These are phyloP conservation scores for Oreortyx pictus DNA, from an alignment of 2,797 vertebrate species.

Conservation along the genomic window DNA sequence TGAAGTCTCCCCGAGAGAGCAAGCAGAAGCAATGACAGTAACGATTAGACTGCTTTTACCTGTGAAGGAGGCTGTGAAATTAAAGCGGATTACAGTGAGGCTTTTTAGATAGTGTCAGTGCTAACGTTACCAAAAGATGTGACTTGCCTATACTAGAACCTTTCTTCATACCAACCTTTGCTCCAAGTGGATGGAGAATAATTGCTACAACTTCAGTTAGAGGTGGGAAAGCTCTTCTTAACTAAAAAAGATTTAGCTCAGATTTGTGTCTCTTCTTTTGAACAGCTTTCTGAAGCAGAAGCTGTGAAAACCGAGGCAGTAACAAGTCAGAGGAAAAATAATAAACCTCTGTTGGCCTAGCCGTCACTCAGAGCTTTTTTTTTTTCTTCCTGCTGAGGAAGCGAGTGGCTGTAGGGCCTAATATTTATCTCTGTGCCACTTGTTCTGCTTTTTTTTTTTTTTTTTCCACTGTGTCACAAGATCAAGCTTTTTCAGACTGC, in stretches of 20 bases:
- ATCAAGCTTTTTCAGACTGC: background rate
- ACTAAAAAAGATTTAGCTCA: background rate
- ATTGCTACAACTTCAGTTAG: background rate
- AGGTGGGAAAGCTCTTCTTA: background rate
- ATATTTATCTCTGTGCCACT: background rate
- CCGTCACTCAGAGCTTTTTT: background rate
- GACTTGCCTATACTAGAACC: background rate
- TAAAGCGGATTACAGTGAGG: background rate
- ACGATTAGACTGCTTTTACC: background rate
- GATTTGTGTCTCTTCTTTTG: background rate
- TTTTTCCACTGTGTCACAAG: background rate
- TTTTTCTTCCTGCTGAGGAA: background rate
- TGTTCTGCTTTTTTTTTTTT: background rate
- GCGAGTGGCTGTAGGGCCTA: background rate
- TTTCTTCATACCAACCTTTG: background rate
- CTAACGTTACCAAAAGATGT: background rate
- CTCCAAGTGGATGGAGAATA: background rate
- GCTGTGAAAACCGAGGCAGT: background rate
- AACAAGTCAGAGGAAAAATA: background rate
- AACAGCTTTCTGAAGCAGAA: background rate
- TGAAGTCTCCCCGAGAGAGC: background rate
- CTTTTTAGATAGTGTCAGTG: background rate
- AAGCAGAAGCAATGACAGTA: background rate
- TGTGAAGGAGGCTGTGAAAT: background rate
- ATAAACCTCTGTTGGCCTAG: background rate